phyloP scores from a whole-genome alignment of 37 sponge, comb jelly and placozoan genomes.

The Axinella damicornis region DNA sequence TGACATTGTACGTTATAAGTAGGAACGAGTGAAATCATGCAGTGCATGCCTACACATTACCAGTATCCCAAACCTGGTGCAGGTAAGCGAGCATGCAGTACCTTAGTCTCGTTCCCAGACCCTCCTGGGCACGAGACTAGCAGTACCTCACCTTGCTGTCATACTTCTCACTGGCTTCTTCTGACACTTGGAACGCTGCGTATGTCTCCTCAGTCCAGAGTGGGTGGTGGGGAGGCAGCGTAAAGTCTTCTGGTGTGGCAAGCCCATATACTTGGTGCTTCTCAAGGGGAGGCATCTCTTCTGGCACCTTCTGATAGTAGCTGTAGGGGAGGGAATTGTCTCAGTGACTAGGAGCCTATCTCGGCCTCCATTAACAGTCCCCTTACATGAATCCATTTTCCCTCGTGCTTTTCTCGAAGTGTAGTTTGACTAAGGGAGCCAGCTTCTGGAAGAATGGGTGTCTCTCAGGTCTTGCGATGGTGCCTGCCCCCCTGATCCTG shows the following conservation, averaged over 20 bases:
- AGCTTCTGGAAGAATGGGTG: slow-evolving; percentile 98
- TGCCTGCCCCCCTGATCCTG: slow-evolving; percentile 85
- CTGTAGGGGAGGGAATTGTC: slow-evolving; percentile 33
- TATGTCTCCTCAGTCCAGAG: slow-evolving; percentile 96
- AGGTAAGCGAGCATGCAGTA: no score
- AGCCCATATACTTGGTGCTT: slow-evolving; percentile 93
- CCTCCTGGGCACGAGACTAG: no score
- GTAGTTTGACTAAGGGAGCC: slow-evolving; percentile 83
- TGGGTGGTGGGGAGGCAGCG: slow-evolving; percentile 88
- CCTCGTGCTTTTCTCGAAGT: slow-evolving; percentile 88
- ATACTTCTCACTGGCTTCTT: slow-evolving; percentile 54
- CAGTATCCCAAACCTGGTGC: no score
- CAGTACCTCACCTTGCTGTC: slow-evolving; percentile 48
- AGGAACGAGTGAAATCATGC: background rate
- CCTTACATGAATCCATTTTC: slow-evolving; percentile 99
- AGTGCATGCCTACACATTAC: no score
- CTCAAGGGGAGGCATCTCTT: slow-evolving; percentile 82
- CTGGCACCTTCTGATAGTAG: slow-evolving; percentile 96
- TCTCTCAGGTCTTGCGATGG: slow-evolving; percentile 86
- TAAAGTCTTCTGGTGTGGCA: slow-evolving; percentile 91
- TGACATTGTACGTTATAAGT: background rate
- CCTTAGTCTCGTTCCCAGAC: no score
- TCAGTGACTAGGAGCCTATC: background rate
- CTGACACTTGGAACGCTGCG: slow-evolving; percentile 67
- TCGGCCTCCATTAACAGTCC: background rate